A percentile compares a stretch with the other conserved stretches of the same genome.
Conservation (phyloP, 92 coral and sea anemone genomes). For the Bergia sp. region DNA sequence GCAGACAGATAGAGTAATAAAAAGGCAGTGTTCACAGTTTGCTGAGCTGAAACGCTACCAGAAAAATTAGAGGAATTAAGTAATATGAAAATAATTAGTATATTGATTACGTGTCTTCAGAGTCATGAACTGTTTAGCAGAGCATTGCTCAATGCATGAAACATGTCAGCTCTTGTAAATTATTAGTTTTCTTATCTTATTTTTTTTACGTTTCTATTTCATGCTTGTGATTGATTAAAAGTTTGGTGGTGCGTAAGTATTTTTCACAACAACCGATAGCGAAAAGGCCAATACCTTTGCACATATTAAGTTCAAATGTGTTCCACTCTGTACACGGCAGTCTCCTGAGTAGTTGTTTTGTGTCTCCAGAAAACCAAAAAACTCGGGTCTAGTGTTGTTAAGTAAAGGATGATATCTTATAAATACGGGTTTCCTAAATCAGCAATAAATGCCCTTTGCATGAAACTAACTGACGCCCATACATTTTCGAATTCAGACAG, state of each 20-base stretch:
- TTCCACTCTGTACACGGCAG: not conserved
- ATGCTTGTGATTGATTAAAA: no score
- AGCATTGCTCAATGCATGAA: not conserved
- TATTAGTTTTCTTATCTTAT: no score
- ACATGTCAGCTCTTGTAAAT: no score
- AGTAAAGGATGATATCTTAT: not conserved
- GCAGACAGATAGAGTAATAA: not conserved
- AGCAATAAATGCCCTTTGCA: not conserved
- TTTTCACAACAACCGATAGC: not conserved
- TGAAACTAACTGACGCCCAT: not conserved
- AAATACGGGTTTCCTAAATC: not conserved
- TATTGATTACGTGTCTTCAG: not conserved
- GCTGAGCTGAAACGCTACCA: not conserved
- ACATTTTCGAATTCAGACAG: not conserved
- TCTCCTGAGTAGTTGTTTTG: not conserved
- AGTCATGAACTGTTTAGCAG: no score
- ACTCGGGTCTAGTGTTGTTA: not conserved
- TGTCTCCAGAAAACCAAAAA: not conserved
- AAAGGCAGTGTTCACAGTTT: not conserved
- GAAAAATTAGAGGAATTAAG: not conserved
- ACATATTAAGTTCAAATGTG: no score
- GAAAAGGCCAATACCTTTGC: not conserved
- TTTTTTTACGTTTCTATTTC: no score
- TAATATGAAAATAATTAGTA: no score
- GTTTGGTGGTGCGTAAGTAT: no score